Percentiles rank a stretch among this genome's conserved stretches.
Conservation (phyloP, 2,797 vertebrate genomes). For the Anisognathus igniventris region DNA sequence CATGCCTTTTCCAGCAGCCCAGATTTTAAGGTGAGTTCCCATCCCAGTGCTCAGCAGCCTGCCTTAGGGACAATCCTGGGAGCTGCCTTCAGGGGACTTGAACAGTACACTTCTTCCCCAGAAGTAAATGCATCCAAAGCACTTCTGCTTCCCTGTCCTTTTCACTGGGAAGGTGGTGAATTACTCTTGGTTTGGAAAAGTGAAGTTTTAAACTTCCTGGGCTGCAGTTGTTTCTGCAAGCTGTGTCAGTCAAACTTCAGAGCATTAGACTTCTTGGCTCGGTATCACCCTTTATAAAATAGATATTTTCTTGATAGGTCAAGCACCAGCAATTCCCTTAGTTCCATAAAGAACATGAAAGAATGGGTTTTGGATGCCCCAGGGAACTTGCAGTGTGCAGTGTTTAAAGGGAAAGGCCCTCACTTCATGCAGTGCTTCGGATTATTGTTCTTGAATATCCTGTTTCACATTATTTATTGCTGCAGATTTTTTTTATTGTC, state of each 20-base stretch:
- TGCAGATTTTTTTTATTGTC: not conserved
- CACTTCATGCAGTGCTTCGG: not conserved
- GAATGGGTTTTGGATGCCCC: not conserved
- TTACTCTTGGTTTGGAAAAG: not conserved
- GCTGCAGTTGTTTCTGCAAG: not conserved
- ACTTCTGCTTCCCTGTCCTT: not conserved
- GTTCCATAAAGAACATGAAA: not conserved
- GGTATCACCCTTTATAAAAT: not conserved
- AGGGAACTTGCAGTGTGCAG: not conserved
- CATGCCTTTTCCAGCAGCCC: not conserved
- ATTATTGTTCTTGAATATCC: conserved; percentile 21
- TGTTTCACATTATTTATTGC: conserved; percentile 21
- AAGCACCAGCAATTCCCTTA: not conserved
- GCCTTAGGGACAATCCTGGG: not conserved
- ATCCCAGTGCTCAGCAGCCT: not conserved
- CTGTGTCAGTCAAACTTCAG: not conserved
- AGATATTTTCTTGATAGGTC: not conserved
- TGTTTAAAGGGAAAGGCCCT: not conserved
- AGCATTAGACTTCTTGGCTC: not conserved
- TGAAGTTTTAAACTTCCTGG: not conserved
- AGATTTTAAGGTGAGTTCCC: not conserved
- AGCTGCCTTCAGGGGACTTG: not conserved
- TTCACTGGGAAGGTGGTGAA: not conserved
- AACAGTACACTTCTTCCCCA: not conserved
- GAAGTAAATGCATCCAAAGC: not conserved